Conservation (phyloP, 2,888 invertebrate species). For the Mystacides longicornis region DNA sequence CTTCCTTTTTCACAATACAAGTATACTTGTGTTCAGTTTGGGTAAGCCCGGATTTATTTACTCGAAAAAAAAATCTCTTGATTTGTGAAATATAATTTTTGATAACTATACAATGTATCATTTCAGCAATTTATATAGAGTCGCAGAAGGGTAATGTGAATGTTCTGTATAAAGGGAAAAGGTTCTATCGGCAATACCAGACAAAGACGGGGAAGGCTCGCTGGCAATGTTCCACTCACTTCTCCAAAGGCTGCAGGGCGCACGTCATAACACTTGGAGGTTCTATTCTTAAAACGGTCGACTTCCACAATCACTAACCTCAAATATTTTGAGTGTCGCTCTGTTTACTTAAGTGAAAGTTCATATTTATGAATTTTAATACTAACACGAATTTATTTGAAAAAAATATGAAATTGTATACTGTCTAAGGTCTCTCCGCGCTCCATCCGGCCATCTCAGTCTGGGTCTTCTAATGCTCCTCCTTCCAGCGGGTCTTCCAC, state of each 20-base stretch:
- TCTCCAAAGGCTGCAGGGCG: conserved; percentile 3
- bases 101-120: neutral
- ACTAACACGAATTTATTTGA: neutral
- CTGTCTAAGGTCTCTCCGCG: no score
- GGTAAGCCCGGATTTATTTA: no score
- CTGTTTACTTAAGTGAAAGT: no score
- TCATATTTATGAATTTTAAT: neutral
- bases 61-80: no score
- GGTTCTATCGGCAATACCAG: neutral
- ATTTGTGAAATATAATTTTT: neutral
- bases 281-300: neutral
- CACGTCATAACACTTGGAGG: neutral
- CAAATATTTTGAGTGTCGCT: no score
- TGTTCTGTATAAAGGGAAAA: neutral
- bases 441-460: no score
- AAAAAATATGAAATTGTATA: no score
- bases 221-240: conserved; percentile 1
- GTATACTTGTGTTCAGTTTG: no score
- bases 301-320: conserved; percentile 3
- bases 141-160: conserved; percentile 11
- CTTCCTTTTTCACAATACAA: no score
- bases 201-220: neutral
- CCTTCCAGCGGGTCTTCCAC: no score
- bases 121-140: conserved; percentile 12
- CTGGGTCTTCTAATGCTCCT: no score